Conservation (phyloP, 2,113 vertebrate genomes). For the Paramisgurnus dabryanus region DNA sequence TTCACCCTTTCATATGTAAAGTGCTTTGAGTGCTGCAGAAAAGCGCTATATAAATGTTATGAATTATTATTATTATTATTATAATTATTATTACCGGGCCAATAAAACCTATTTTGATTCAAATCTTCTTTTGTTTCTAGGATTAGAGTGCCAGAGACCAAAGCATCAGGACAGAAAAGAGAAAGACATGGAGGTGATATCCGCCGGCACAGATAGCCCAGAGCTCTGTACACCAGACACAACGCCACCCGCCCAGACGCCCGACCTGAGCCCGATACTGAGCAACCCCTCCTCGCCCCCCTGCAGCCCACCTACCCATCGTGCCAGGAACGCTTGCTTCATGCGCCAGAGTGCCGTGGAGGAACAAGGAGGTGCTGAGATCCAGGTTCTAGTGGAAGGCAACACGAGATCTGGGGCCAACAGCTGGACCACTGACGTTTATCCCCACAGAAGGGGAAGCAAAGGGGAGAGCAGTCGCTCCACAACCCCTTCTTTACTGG, state of each 20-base stretch:
- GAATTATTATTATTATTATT: too few species aligned
- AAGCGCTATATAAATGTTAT: too few species aligned
- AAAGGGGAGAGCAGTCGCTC: slow-evolving; percentile 78
- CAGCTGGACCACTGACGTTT: slow-evolving; percentile 86
- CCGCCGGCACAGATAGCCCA: slow-evolving; percentile 90
- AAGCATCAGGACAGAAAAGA: slow-evolving; percentile 87
- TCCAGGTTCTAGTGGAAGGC: slow-evolving; percentile 93
- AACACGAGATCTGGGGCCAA: slow-evolving; percentile 74
- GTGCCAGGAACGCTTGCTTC: slow-evolving; percentile 87
- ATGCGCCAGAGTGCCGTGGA: slow-evolving; percentile 88
- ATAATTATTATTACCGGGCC: too few species aligned
- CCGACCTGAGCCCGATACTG: slow-evolving; percentile 88
- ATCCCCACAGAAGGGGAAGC: slow-evolving; percentile 70
- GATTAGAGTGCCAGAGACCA: slow-evolving; percentile 90
- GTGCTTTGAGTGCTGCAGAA: too few species aligned
- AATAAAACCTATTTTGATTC: not conserved
- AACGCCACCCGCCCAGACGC: slow-evolving; percentile 89
- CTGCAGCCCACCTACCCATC: slow-evolving; percentile 74
- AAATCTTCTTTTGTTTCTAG: slow-evolving; percentile 66
- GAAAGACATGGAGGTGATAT: slow-evolving; percentile 88
- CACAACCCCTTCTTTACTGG: slow-evolving; percentile 72
- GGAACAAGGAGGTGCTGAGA: slow-evolving; percentile 86
- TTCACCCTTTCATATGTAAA: too few species aligned
- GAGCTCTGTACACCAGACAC: slow-evolving; percentile 95
- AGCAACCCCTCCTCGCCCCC: slow-evolving; percentile 85